A percentile compares a stretch with the other conserved stretches of the same genome.
Conservation (phyloP, 1,140 invertebrate species). For the Hyles vespertilio region DNA sequence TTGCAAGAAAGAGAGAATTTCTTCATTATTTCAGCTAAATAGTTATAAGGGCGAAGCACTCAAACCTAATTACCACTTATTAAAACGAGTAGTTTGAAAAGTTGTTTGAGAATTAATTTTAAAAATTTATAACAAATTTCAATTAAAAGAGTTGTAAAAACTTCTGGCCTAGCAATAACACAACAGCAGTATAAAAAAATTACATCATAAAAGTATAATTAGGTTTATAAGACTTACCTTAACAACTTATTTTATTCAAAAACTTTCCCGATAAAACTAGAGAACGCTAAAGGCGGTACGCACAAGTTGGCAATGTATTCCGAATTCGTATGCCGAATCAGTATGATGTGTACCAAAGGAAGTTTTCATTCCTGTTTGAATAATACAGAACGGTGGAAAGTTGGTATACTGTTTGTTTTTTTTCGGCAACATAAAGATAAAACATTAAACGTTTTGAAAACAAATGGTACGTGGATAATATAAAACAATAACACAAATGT, state of each 20-base stretch:
- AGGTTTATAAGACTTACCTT: neutral
- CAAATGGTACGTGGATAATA: no score
- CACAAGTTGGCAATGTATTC: conserved; percentile 31
- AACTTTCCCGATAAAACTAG: conserved; percentile 14
- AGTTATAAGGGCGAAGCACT: no score
- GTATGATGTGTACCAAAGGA: conserved; percentile 33
- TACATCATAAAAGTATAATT: no score
- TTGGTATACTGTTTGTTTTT: conserved; percentile 30
- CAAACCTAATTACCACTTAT: no score
- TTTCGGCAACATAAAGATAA: conserved; percentile 8
- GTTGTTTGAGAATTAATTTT: no score
- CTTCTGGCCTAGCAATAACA: no score
- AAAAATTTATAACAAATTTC: no score
- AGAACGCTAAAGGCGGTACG: conserved; percentile 9
- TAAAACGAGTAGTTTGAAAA: no score
- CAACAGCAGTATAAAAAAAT: no score
- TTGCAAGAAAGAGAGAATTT: no score
- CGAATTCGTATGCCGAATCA: conserved; percentile 35
- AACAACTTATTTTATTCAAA: neutral
- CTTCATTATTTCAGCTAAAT: no score
- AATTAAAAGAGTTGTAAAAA: no score
- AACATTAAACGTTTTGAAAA: neutral
- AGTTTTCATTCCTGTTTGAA: conserved; percentile 53
- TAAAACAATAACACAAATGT: conserved; percentile 2
- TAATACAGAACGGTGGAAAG: conserved; percentile 37